These are phyloP conservation scores for Opisthocomus hoazin DNA, from an alignment of 2,113 vertebrate genomes.

Conservation along the genomic window DNA sequence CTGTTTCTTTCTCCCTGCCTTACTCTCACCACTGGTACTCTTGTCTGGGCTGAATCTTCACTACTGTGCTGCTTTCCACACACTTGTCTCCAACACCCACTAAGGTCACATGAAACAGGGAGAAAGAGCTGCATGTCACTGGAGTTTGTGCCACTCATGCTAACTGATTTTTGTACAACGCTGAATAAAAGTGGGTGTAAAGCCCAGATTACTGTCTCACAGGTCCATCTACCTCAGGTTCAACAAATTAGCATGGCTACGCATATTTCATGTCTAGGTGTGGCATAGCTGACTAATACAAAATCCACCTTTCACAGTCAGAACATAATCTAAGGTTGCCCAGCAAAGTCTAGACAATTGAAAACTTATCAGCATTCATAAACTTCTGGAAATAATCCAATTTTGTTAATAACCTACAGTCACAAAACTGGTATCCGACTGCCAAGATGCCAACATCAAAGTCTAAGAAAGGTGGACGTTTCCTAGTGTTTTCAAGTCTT, in stretches of 20 bases:
- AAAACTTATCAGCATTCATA: slow-evolving; percentile 1
- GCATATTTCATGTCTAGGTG: neutral
- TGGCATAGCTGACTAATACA: neutral
- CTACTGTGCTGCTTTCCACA: neutral
- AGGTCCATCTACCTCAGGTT: neutral
- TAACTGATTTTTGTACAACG: neutral
- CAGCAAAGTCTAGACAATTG: neutral
- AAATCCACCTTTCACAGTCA: neutral
- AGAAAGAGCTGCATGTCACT: neutral
- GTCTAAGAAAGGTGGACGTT: neutral
- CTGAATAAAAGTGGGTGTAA: neutral
- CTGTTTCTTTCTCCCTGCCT: neutral
- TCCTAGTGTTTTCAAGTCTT: neutral
- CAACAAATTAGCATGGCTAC: neutral
- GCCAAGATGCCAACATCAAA: slow-evolving; percentile 7
- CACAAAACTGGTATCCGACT: neutral
- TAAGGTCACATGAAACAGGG: neutral
- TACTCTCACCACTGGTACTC: neutral
- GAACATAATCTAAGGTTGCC: neutral
- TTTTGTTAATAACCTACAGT: neutral
- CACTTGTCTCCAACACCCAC: neutral
- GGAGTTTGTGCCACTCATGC: accelerated
- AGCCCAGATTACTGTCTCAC: neutral
- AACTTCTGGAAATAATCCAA: neutral
- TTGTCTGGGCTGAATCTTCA: neutral